A percentile compares a stretch with the other conserved stretches of the same genome.
Conservation (phyloP, 2,888 invertebrate species). For the Scelioninae gen. 1 region DNA sequence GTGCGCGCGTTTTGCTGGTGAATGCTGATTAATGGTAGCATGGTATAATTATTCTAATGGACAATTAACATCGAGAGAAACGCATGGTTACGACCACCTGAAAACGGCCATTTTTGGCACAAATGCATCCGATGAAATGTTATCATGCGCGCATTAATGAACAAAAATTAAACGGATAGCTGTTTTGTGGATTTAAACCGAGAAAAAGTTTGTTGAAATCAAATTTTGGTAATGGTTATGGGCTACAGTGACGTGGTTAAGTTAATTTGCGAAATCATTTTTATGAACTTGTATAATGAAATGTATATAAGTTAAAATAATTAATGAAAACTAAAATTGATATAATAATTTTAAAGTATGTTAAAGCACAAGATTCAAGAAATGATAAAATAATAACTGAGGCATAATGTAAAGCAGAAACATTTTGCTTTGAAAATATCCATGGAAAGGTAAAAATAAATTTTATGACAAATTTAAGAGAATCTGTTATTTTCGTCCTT, state of each 20-base stretch:
- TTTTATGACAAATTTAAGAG: too few relatives aligned
- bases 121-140: slow-evolving; percentile 48
- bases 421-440: too few relatives aligned
- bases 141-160: slow-evolving; percentile 37
- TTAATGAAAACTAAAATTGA: too few relatives aligned
- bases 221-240: slow-evolving; percentile 32
- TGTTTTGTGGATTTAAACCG: slow-evolving; percentile 1
- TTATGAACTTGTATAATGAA: too few relatives aligned
- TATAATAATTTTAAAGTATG: too few relatives aligned
- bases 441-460: too few relatives aligned
- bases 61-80: slow-evolving; percentile 57
- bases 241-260: slow-evolving; percentile 11
- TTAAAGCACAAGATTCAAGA: too few relatives aligned
- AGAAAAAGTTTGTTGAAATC: slow-evolving; percentile 23
- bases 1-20: slow-evolving; percentile 29
- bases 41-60: slow-evolving; percentile 67
- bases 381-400: too few relatives aligned
- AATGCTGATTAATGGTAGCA: slow-evolving; percentile 63
- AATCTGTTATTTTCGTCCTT: too few relatives aligned
- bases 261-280: background rate
- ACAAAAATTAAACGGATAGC: slow-evolving; percentile 42
- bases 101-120: slow-evolving; percentile 49
- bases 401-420: too few relatives aligned
- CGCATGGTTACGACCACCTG: slow-evolving; percentile 37
- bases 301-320: too few relatives aligned